Base-by-base conservation (phyloP, 1,140 invertebrate species). In the Hyphantria cunea region DNA sequence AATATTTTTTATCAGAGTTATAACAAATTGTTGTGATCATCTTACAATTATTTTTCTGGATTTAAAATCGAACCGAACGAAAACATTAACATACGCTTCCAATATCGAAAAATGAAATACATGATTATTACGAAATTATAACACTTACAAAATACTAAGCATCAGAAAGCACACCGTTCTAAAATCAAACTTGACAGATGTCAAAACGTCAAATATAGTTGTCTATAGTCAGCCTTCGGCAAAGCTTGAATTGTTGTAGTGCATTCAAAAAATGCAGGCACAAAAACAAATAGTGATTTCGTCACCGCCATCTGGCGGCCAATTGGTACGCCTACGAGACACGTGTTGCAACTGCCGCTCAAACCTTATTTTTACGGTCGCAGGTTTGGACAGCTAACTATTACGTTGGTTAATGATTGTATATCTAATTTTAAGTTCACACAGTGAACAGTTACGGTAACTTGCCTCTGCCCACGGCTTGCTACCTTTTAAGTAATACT, bases 211-310 rank as follows among this genome's bases (percentile, higher is more conserved):
- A 54, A n/a, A 49, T 5, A 37, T 6, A 3, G 55, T 49, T 39
- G n/a, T 39, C 37, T 10, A 39, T n/a, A n/a, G n/a, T n/a, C 33
- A 58, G 48, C 34, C 34, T 48, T 58, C 45, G 55, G 55, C 45
- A 39, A 58, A 13, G 17, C 13, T 33, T 42, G 44, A 7, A 25
- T 25, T 17, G 54, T 47, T 39, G 25, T 10, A 53, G 14, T 55
- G 61, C 61, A 63, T 63, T 54, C 34, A 10, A 49, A 55, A 63
- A 63, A 63, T 63, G 61, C 61, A 58, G 33, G 14, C 44, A 13
- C 51, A 48, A 63, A 54, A 44, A 63, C 61, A 58, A 58, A 54
- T 41, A 49, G 55, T 13, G 55, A 42, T 63, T 63, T 55, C 61
- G 52, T 63, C 61, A 63, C 31, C 14, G 10, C 42, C 61, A 63